phyloP scores from a whole-genome alignment of 2,888 invertebrate species.

The Pterobdella sp. region DNA sequence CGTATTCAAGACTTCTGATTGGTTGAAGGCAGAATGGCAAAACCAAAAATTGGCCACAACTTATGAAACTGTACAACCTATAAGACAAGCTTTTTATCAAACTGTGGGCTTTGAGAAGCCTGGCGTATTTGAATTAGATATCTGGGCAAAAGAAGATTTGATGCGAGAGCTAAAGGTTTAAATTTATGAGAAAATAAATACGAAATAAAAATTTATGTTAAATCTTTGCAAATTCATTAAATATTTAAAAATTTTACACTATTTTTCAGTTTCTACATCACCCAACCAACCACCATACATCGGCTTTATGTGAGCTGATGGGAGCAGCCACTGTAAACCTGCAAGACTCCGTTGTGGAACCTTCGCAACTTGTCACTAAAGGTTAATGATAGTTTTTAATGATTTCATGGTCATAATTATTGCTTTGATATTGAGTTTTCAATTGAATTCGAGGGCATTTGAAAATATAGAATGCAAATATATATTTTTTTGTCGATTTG shows the following conservation, averaged over 20 bases:
- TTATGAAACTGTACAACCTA: slow-evolving; percentile 41
- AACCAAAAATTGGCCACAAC: slow-evolving; percentile 37
- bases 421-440: too few relatives aligned
- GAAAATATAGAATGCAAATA: too few relatives aligned
- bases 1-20: slow-evolving; percentile 43
- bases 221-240: neutral
- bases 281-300: neutral
- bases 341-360: too few relatives aligned
- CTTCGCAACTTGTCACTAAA: too few relatives aligned
- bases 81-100: slow-evolving; percentile 41
- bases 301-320: slow-evolving; percentile 20
- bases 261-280: neutral
- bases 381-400: too few relatives aligned
- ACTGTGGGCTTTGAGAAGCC: slow-evolving; percentile 41
- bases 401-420: too few relatives aligned
- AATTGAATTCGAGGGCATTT: too few relatives aligned
- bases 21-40: slow-evolving; percentile 40
- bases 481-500: too few relatives aligned
- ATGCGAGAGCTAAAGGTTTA: neutral
- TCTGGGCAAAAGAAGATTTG: slow-evolving; percentile 36
- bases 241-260: neutral
- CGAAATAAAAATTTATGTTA: neutral
- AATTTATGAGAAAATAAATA: neutral
- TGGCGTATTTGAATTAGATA: slow-evolving; percentile 43
- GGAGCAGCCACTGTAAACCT: neutral